Percentiles rank a stretch among this genome's conserved stretches.
These are phyloP conservation scores for Limnephilus marmoratus DNA, from an alignment of 2,888 invertebrate genomes.

Conservation along the genomic window DNA sequence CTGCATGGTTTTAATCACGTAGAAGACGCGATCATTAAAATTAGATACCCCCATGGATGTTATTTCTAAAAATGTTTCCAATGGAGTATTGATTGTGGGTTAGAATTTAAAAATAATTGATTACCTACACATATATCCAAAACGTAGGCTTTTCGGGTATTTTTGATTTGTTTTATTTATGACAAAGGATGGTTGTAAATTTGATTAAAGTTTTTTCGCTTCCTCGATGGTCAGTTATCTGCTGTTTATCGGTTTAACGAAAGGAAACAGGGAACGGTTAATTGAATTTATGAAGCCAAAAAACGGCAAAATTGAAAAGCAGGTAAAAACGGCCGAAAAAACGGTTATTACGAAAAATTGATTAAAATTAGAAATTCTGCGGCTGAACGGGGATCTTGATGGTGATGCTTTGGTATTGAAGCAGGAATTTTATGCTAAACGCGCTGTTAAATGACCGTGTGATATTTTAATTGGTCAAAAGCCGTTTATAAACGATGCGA, in stretches of 20 bases:
- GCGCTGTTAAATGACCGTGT: neutral
- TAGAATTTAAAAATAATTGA: neutral
- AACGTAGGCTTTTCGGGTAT: neutral
- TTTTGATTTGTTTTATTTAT: neutral
- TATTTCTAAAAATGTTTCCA: neutral
- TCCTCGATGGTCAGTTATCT: constrained; percentile 16
- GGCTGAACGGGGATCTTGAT: neutral
- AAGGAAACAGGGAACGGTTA: constrained; percentile 25
- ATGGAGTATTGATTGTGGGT: neutral
- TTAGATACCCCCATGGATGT: neutral
- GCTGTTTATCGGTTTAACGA: constrained; percentile 13
- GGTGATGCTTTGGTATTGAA: neutral
- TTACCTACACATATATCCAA: neutral
- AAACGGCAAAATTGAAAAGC: constrained; percentile 28
- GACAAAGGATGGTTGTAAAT: constrained; percentile 31
- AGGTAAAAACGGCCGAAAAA: constrained; percentile 19
- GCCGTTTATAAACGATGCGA: neutral
- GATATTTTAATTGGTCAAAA: constrained; percentile 25
- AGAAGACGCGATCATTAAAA: neutral
- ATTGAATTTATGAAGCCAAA: constrained; percentile 47
- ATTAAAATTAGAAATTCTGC: constrained; percentile 13
- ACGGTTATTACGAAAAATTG: constrained; percentile 34
- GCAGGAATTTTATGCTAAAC: constrained; percentile 26
- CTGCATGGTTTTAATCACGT: neutral
- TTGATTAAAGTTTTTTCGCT: constrained; percentile 34